A percentile compares a stretch with the other conserved stretches of the same genome.
Conservation (phyloP, 1,140 invertebrate genomes). For the Drosophila lini region DNA sequence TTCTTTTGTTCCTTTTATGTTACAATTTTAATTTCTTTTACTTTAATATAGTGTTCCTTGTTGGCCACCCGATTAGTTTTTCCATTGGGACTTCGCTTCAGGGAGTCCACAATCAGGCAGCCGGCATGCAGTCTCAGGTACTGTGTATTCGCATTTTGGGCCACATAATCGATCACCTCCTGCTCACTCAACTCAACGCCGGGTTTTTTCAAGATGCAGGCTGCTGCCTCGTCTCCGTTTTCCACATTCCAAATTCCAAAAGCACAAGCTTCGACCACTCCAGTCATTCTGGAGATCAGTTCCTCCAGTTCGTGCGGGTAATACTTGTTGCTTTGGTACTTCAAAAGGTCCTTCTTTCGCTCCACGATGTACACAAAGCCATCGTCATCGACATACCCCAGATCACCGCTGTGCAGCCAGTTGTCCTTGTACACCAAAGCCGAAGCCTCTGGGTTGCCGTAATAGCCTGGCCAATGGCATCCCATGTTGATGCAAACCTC, state of each 20-base stretch:
- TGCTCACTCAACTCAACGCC: constrained; percentile 20
- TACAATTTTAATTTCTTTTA: neutral
- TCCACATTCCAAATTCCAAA: constrained; percentile 44
- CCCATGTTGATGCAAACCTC: constrained; percentile 86
- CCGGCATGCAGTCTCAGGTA: constrained; percentile 75
- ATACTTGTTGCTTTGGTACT: constrained; percentile 61
- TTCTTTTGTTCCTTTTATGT: neutral
- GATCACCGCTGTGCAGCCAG: constrained; percentile 88
- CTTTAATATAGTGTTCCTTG: constrained; percentile 9
- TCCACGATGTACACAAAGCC: constrained; percentile 86
- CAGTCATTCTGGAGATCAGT: constrained; percentile 31
- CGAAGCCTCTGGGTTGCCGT: constrained; percentile 31
- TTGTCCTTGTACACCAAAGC: constrained; percentile 71
- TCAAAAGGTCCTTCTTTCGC: constrained; percentile 87
- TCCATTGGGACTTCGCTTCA: constrained; percentile 85
- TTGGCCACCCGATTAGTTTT: constrained; percentile 74
- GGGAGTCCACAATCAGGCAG: constrained; percentile 77
- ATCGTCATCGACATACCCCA: constrained; percentile 86
- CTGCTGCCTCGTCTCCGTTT: constrained; percentile 39
- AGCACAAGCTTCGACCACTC: constrained; percentile 45
- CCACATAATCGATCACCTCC: constrained; percentile 49
- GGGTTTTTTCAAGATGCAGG: constrained; percentile 29
- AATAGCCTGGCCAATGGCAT: constrained; percentile 48
- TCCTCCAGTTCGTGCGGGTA: constrained; percentile 53
- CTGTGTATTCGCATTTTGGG: neutral